Evolutionary conservation across 1,140 invertebrate species (phyloP).

Genomic region (Drosophila burlai): DNA sequence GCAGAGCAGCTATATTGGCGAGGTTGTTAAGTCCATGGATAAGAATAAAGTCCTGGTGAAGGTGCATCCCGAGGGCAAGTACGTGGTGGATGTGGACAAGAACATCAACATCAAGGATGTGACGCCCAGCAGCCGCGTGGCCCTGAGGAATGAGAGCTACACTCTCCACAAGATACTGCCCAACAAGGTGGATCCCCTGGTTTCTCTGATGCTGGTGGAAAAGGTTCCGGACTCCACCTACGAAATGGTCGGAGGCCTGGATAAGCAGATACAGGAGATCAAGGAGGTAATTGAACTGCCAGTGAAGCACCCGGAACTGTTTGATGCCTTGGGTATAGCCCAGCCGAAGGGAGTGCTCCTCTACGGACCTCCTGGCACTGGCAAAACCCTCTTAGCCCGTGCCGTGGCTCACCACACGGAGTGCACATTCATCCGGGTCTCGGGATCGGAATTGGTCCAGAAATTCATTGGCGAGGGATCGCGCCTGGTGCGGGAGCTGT

Average conservation of each 20-base stretch:
- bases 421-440: constrained; percentile 99
- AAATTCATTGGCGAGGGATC: constrained; percentile 99
- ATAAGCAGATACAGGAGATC: constrained; percentile 99
- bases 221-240: constrained; percentile 99
- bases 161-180: constrained; percentile 99
- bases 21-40: constrained; percentile 99
- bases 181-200: constrained; percentile 99
- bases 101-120: constrained; percentile 99
- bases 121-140: constrained; percentile 98
- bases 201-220: constrained; percentile 99
- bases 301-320: constrained; percentile 99
- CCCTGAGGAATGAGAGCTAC: constrained; percentile 99
- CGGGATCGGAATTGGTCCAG: constrained; percentile 99
- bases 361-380: constrained; percentile 96
- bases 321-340: constrained; percentile 99
- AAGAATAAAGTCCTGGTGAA: constrained; percentile 99
- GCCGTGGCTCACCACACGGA: constrained; percentile 99
- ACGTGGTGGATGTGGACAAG: constrained; percentile 99
- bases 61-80: constrained; percentile 99
- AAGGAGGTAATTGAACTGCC: constrained; percentile 99
- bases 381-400: constrained; percentile 97
- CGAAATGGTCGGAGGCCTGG: constrained; percentile 99
- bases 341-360: constrained; percentile 99
- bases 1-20: constrained; percentile 99
- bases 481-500: constrained; percentile 99